Evolutionary conservation across 2,113 vertebrate species (phyloP).

Genomic region (Caranx melampygus): DNA sequence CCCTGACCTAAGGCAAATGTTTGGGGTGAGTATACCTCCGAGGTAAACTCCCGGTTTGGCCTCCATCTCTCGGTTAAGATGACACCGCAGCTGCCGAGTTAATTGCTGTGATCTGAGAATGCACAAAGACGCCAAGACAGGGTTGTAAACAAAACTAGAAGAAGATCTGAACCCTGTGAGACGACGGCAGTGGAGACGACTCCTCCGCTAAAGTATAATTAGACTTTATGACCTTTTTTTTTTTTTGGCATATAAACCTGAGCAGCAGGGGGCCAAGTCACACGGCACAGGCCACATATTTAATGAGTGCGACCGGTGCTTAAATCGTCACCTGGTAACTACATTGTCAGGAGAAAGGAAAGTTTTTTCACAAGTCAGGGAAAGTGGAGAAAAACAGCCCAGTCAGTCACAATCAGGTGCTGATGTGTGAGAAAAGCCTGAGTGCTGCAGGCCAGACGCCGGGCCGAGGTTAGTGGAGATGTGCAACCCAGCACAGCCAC

Average conservation of each 20-base stretch:
- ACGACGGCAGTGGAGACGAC: not conserved
- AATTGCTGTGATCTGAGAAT: not conserved
- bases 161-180: not conserved
- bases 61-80: too few species aligned
- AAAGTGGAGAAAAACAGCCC: conserved; percentile 25
- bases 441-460: not conserved
- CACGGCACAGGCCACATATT: conserved; percentile 19
- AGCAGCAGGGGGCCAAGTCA: conserved; percentile 7
- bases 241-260: conserved; percentile 19
- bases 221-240: conserved; percentile 10
- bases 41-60: not conserved
- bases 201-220: conserved; percentile 18
- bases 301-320: conserved; percentile 19
- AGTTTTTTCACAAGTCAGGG: conserved; percentile 33
- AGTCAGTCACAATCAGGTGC: conserved; percentile 33
- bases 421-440: conserved; percentile 6
- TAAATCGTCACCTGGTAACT: conserved; percentile 30
- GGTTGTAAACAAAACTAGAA: not conserved
- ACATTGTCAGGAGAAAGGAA: conserved; percentile 22
- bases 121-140: not conserved
- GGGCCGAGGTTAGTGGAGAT: conserved; percentile 20
- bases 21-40: conserved; percentile 81
- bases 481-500: not conserved
- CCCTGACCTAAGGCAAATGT: conserved; percentile 97
- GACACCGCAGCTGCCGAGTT: not conserved